Evolutionary conservation across 2,797 vertebrate species (phyloP).

Genomic region (Cottoperca gobio): DNA sequence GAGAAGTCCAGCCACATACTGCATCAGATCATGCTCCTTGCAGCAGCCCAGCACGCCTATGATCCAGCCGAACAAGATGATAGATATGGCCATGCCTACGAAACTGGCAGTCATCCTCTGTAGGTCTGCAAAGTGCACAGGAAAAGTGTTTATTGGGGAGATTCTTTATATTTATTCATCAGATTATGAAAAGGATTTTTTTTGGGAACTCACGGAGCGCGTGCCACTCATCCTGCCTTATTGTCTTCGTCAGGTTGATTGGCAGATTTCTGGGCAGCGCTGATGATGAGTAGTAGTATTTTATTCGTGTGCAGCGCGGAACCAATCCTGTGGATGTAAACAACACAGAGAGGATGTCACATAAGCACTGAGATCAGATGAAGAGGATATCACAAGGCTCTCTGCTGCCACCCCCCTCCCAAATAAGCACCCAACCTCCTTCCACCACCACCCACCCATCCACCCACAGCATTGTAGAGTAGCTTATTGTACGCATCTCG

Average conservation of each 20-base stretch:
- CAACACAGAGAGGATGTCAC: conserved; percentile 69
- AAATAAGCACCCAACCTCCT: conserved; percentile 42
- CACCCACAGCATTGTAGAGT: conserved; percentile 70
- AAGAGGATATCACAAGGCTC: conserved; percentile 60
- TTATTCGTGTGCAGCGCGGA: conserved; percentile 90
- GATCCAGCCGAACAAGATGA: conserved; percentile 94
- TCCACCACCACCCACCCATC: conserved; percentile 49
- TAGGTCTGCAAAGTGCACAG: conserved; percentile 82
- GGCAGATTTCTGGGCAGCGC: conserved; percentile 91
- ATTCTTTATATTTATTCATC: conserved; percentile 18
- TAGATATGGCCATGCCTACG: conserved; percentile 94
- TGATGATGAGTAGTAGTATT: conserved; percentile 95
- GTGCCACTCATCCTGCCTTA: conserved; percentile 95
- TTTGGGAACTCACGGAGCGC: conserved; percentile 89
- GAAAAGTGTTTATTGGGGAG: not conserved
- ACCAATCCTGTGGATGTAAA: conserved; percentile 88
- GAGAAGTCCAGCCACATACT: conserved; percentile 95
- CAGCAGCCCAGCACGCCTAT: conserved; percentile 93
- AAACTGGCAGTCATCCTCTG: conserved; percentile 95
- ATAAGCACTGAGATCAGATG: conserved; percentile 54
- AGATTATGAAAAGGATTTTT: conserved; percentile 5
- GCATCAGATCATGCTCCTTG: conserved; percentile 95
- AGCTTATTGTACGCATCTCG: conserved; percentile 61
- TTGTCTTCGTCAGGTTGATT: conserved; percentile 92
- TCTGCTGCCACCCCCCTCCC: conserved; percentile 51